These are phyloP conservation scores for Hermodice carunculata DNA, from an alignment of 2,888 invertebrate genomes.

Conservation along the genomic window DNA sequence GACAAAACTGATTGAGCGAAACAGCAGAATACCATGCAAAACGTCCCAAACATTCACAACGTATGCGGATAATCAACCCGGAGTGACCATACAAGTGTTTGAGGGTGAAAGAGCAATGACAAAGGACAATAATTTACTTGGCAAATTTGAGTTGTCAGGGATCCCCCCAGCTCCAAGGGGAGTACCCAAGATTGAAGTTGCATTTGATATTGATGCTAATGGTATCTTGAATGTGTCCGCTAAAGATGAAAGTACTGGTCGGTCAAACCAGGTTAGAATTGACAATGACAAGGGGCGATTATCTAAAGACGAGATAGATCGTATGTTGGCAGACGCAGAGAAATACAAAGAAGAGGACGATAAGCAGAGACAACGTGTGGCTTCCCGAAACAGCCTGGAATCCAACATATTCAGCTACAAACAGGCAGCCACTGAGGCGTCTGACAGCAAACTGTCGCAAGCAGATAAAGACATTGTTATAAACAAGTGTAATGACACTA, in stretches of 20 bases:
- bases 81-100: constrained; percentile 75
- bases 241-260: constrained; percentile 81
- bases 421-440: constrained; percentile 73
- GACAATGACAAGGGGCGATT: constrained; percentile 85
- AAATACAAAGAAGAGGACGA: constrained; percentile 58
- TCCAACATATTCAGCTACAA: constrained; percentile 69
- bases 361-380: constrained; percentile 51
- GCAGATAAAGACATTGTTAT: constrained; percentile 79
- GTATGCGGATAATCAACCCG: constrained; percentile 86
- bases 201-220: constrained; percentile 89
- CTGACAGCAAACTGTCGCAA: constrained; percentile 72
- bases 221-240: constrained; percentile 76
- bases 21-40: constrained; percentile 65
- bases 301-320: constrained; percentile 86
- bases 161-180: constrained; percentile 64
- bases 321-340: constrained; percentile 71
- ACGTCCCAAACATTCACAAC: constrained; percentile 79
- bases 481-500: constrained; percentile 74
- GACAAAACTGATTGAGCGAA: constrained; percentile 54
- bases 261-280: constrained; percentile 84
- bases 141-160: constrained; percentile 58
- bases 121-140: constrained; percentile 83
- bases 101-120: constrained; percentile 97
- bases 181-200: constrained; percentile 73
- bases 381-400: constrained; percentile 57